Conservation (phyloP, 1,140 invertebrate genomes). For the Trialeurodes vaporariorum region DNA sequence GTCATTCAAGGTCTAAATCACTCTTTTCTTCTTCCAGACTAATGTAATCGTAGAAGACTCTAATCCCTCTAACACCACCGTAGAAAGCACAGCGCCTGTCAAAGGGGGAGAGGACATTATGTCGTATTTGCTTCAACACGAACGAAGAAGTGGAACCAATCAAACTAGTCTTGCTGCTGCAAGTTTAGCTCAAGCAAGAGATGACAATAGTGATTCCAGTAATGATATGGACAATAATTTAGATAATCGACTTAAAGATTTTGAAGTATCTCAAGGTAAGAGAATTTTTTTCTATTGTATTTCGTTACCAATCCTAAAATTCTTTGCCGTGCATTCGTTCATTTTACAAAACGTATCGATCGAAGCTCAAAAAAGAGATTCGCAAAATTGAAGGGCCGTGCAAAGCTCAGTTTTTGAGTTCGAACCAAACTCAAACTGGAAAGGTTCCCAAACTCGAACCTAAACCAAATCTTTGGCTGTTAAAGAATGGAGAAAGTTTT, state of each 20-base stretch:
- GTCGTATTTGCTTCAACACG: neutral
- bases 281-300: constrained; percentile 6
- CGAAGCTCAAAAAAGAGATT: no score
- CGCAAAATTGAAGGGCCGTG: no score
- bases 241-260: neutral
- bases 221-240: neutral
- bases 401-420: no score
- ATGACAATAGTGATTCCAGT: neutral
- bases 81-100: neutral
- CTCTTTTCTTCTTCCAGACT: neutral
- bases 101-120: neutral
- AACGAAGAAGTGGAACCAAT: neutral
- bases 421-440: no score
- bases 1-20: no score
- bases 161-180: neutral
- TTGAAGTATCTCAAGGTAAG: neutral
- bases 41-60: neutral
- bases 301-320: constrained; percentile 55
- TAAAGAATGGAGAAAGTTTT: no score
- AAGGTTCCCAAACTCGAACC: no score
- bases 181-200: neutral
- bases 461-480: no score
- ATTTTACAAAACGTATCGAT: no score
- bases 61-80: neutral
- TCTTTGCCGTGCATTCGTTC: no score